phyloP scores from a whole-genome alignment of 1,140 invertebrate species.

The Lepidurus arcticus region DNA sequence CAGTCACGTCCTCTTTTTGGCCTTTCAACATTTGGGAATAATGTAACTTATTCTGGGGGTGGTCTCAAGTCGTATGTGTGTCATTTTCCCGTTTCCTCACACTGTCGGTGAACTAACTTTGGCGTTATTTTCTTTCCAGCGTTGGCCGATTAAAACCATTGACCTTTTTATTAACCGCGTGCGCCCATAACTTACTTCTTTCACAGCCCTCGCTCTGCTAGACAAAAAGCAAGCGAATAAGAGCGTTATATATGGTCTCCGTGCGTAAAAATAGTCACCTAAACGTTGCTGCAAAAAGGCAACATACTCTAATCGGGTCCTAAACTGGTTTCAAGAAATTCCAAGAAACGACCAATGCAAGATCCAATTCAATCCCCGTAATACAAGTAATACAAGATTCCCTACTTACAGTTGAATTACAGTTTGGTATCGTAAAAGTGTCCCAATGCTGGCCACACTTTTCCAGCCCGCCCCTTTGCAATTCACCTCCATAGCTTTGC shows the following conservation, averaged over 20 bases:
- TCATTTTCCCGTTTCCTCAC: no score
- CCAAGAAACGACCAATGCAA: neutral
- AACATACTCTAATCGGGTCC: neutral
- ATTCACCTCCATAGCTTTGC: conserved; percentile 17
- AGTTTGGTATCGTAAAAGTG: neutral
- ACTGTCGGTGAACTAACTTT: no score
- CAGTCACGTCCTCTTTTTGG: no score
- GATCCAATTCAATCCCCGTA: no score
- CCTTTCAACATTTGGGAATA: no score
- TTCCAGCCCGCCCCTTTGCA: conserved; percentile 3
- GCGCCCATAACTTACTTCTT: neutral
- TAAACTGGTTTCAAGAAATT: neutral
- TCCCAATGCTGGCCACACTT: neutral
- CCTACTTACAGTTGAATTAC: neutral
- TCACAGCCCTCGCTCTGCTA: neutral
- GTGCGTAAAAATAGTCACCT: conserved; percentile 3
- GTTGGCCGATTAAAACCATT: no score
- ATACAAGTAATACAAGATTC: no score
- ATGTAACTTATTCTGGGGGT: no score
- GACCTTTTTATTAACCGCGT: no score
- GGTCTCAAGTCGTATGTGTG: no score
- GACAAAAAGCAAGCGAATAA: neutral
- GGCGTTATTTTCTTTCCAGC: no score
- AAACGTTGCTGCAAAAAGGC: neutral
- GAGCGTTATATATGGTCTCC: neutral